Percentiles rank a stretch among this genome's conserved stretches.
These are phyloP conservation scores for Leptinotarsa juncta DNA, from an alignment of 2,888 invertebrate species.

Conservation along the genomic window DNA sequence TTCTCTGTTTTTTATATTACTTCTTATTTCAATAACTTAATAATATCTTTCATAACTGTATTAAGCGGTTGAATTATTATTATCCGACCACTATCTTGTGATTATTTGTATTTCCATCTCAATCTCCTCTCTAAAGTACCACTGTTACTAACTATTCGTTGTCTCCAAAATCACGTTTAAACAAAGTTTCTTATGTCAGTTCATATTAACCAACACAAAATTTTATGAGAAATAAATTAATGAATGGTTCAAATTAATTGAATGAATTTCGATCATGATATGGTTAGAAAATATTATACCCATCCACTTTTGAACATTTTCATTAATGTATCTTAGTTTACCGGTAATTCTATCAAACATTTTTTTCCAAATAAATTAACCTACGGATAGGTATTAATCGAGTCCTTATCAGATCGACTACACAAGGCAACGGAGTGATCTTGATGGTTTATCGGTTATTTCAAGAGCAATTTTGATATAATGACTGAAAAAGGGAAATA, in stretches of 20 bases:
- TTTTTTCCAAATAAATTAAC: slow-evolving; percentile 41
- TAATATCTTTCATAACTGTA: too few species aligned
- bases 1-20: too few species aligned
- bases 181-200: too few species aligned
- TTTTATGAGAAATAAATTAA: neutral
- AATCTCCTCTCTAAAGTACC: too few species aligned
- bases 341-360: slow-evolving; percentile 16
- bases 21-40: too few species aligned
- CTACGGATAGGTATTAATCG: slow-evolving; percentile 39
- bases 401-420: slow-evolving; percentile 44
- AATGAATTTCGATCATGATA: neutral
- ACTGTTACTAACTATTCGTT: too few species aligned
- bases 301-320: neutral
- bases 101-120: too few species aligned
- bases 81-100: too few species aligned
- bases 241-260: neutral
- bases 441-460: slow-evolving; percentile 52
- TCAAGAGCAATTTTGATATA: slow-evolving; percentile 54
- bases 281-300: neutral
- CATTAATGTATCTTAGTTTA: neutral
- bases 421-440: slow-evolving; percentile 37
- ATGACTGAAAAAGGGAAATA: slow-evolving; percentile 54
- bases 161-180: too few species aligned
- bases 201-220: too few species aligned
- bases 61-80: too few species aligned